Base-by-base conservation (phyloP, 1,140 invertebrate genomes). In the Mya arenaria region DNA sequence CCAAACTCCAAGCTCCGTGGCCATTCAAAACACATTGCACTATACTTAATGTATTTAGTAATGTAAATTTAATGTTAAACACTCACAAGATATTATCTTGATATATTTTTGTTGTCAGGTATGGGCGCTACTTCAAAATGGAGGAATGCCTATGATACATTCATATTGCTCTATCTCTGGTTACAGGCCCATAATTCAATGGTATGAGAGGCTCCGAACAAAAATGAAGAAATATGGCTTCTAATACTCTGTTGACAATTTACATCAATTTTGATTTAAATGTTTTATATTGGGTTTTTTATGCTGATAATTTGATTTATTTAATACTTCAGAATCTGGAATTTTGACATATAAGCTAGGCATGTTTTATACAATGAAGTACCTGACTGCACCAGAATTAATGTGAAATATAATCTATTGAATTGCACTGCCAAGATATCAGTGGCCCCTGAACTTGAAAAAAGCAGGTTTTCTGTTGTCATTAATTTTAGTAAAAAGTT, bases 191-290 rank as follows among this genome's bases (percentile, higher is more conserved):
- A 52, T 52, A 52, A 52, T 10, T 52, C 48, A 52, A 4, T 4
- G 25, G 48, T 23, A 23, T 23, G 17, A 52, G 25, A 52, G 25
- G 2, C 48, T n/a, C 28, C 23, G 32, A 34, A 36, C 10, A 65
- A 65, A 65, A 28, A 62, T 63, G 19, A 71, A 69, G 77, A 80
- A 80, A 60, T 39, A 80, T 80, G 41, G 66, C 41, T 13, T 32
- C 44, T 69, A 30, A 34, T n/a, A 5, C 19, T 8, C 25, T 80
- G 77, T 71, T 80, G 77, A 80, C 77, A 80, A 80, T 80, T 80
- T 69, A 60, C 77, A 80, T 80, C 77, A 80, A 80, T 80, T 80
- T 80, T 80, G 77, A 80, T 80, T 80, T 80, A 80, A 80, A 71
- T 69, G 60, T 71, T 65, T 80, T 71, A 60, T 69, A 80, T 71